A percentile compares a stretch with the other conserved stretches of the same genome.
phyloP scores from a whole-genome alignment of 2,113 vertebrate genomes.

The Climacteris rufus region DNA sequence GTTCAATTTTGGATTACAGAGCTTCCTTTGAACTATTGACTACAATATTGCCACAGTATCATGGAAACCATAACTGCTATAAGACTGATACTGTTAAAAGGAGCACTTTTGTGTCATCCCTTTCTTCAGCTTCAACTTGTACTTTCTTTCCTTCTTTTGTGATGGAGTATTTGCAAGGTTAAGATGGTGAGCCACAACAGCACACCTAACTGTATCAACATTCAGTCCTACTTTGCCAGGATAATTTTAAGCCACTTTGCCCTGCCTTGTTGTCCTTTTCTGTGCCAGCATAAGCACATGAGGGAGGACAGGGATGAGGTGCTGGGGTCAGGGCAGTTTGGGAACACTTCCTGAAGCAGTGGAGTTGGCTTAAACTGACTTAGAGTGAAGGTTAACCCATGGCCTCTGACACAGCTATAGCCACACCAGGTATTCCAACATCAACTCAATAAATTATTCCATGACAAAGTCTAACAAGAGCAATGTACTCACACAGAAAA shows the following conservation, averaged over 20 bases:
- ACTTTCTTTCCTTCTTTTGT: neutral
- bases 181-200: neutral
- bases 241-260: neutral
- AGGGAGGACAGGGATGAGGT: neutral
- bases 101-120: neutral
- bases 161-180: neutral
- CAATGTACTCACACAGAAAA: neutral
- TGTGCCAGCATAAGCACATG: neutral
- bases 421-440: neutral
- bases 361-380: neutral
- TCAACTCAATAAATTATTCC: neutral
- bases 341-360: neutral
- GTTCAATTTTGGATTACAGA: neutral
- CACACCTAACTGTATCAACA: neutral
- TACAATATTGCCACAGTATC: neutral
- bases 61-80: neutral
- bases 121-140: neutral
- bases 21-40: neutral
- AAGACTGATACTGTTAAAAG: neutral
- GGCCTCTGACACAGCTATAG: neutral
- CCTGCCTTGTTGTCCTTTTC: neutral
- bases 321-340: neutral
- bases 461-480: neutral
- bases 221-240: neutral
- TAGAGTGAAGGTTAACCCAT: neutral